Conservation (phyloP, 2,888 invertebrate species). For the Diaperis boleti region DNA sequence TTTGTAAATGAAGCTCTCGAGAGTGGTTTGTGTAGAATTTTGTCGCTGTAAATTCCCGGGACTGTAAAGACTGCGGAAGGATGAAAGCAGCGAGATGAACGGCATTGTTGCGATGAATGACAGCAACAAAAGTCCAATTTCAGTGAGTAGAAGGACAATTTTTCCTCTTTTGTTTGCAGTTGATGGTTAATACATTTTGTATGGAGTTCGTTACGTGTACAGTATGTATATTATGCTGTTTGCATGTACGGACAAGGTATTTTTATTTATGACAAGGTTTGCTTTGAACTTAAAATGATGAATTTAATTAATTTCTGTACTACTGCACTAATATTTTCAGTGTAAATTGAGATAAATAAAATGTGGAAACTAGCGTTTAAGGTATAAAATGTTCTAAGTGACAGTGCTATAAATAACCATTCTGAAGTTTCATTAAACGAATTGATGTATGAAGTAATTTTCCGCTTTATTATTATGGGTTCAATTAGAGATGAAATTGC, state of each 20-base stretch:
- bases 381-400: conserved; percentile 18
- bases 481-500: too few species aligned
- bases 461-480: too few species aligned
- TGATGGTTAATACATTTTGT: background rate
- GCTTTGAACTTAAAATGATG: too few species aligned
- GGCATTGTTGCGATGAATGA: conserved; percentile 42
- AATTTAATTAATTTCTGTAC: too few species aligned
- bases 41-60: background rate
- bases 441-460: conserved; percentile 16
- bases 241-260: too few species aligned
- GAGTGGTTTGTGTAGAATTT: background rate
- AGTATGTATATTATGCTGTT: too few species aligned
- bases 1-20: conserved; percentile 8
- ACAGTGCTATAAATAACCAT: conserved; percentile 20
- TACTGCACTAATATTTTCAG: too few species aligned
- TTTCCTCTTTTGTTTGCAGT: conserved; percentile 8
- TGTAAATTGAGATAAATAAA: too few species aligned
- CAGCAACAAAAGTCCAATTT: conserved; percentile 46
- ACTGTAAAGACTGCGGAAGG: background rate
- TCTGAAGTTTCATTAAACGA: conserved; percentile 17
- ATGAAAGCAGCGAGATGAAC: conserved; percentile 29
- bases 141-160: conserved; percentile 42
- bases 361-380: too few species aligned
- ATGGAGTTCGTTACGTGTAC: background rate
- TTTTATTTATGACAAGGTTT: too few species aligned